phyloP scores from a whole-genome alignment of 2,113 vertebrate genomes.

The Naja naja region DNA sequence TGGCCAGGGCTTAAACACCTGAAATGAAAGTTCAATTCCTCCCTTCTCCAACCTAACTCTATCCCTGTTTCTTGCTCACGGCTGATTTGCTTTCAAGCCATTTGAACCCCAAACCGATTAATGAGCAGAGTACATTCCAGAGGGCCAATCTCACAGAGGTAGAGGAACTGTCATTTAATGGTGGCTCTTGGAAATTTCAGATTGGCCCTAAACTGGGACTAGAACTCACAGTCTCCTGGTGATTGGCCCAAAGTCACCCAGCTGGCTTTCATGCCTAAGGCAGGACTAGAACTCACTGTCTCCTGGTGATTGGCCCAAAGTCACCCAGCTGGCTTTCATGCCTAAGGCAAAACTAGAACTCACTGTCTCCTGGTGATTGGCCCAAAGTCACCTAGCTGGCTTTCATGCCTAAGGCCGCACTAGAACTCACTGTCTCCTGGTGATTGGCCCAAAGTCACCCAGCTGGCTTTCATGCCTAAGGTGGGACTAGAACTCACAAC shows the following conservation, averaged over 20 bases:
- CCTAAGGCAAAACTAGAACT: too few relatives aligned
- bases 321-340: too few relatives aligned
- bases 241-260: too few relatives aligned
- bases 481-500: accelerated
- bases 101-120: neutral
- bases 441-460: too few relatives aligned
- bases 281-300: too few relatives aligned
- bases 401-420: neutral
- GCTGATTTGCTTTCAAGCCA: neutral
- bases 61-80: neutral
- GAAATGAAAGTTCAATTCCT: neutral
- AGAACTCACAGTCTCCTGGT: neutral
- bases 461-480: too few relatives aligned
- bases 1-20: neutral
- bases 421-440: neutral
- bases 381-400: accelerated
- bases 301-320: too few relatives aligned
- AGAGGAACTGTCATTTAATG: neutral
- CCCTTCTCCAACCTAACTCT: neutral
- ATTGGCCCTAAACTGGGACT: neutral
- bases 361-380: neutral
- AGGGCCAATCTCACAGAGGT: neutral
- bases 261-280: too few relatives aligned
- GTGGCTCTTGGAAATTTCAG: neutral
- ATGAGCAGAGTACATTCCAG: neutral